These are phyloP conservation scores for Pristionchus pacificus DNA, from an alignment of 1,140 invertebrate genomes.

Conservation along the genomic window DNA sequence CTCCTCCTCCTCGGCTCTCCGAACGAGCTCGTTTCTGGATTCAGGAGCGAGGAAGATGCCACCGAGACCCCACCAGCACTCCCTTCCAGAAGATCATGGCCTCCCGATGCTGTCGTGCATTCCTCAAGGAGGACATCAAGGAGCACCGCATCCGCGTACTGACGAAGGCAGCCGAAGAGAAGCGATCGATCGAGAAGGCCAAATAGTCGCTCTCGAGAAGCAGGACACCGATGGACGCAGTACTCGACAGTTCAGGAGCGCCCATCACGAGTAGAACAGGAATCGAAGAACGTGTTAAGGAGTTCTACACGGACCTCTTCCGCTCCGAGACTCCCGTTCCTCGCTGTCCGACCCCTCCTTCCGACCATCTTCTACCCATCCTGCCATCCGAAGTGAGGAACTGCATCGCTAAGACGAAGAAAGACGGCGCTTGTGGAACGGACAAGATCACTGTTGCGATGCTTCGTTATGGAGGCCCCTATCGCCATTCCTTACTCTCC, in stretches of 20 bases:
- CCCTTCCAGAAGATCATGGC: background rate
- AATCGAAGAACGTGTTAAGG: background rate
- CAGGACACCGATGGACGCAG: no score
- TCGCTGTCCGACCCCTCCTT: background rate
- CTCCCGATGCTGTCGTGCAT: background rate
- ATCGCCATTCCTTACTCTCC: background rate
- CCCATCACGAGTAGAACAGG: no score
- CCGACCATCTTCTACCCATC: background rate
- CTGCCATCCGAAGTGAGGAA: background rate
- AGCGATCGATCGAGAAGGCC: background rate
- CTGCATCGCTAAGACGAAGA: no score
- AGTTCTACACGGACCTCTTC: no score
- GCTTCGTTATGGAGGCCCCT: background rate
- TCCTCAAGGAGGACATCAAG: background rate
- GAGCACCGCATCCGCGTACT: background rate
- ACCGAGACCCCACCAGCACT: background rate
- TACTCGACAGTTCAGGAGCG: no score
- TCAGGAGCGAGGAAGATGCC: no score
- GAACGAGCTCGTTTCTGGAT: background rate
- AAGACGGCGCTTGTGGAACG: background rate
- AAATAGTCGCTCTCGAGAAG: background rate
- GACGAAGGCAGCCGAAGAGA: background rate
- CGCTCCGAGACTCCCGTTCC: no score
- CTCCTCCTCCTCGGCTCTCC: background rate
- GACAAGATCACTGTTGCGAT: background rate